Conservation (phyloP, 2,797 vertebrate species). For the Pseudomugil gertrudae region DNA sequence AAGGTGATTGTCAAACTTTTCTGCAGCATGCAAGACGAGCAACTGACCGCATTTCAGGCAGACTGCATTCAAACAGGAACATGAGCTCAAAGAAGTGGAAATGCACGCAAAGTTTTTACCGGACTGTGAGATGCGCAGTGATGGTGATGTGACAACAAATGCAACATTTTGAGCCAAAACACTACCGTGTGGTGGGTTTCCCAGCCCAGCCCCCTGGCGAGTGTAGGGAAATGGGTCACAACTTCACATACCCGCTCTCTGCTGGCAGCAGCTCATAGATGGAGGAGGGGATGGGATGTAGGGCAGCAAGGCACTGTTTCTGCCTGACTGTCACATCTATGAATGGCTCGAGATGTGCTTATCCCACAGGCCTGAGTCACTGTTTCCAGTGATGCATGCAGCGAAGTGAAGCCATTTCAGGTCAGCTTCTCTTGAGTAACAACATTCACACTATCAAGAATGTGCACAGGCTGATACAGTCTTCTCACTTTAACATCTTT, state of each 20-base stretch:
- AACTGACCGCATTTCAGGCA: not conserved
- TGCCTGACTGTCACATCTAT: constrained; percentile 31
- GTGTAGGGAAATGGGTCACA: constrained; percentile 72
- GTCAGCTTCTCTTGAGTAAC: not conserved
- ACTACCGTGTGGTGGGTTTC: constrained; percentile 46
- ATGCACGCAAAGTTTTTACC: not conserved
- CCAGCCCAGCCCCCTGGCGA: constrained; percentile 57
- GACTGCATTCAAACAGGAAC: constrained; percentile 17
- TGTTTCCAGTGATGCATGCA: constrained; percentile 8
- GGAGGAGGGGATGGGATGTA: constrained; percentile 57
- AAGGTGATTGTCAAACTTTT: not conserved
- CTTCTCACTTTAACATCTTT: not conserved
- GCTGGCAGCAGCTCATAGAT: constrained; percentile 56
- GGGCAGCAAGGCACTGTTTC: constrained; percentile 47
- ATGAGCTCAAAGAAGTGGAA: constrained; percentile 7
- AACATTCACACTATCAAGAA: not conserved
- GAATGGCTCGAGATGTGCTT: not conserved
- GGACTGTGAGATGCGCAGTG: not conserved
- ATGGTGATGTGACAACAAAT: constrained; percentile 10
- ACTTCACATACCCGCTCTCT: constrained; percentile 48
- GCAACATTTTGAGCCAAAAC: constrained; percentile 34
- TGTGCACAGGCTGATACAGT: constrained; percentile 8
- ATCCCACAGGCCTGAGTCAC: constrained; percentile 8
- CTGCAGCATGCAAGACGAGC: constrained; percentile 12
- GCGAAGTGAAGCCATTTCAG: constrained; percentile 26